A percentile compares a stretch with the other conserved stretches of the same genome.
phyloP scores from a whole-genome alignment of 1,140 invertebrate genomes.

The Drosophila erecta region DNA sequence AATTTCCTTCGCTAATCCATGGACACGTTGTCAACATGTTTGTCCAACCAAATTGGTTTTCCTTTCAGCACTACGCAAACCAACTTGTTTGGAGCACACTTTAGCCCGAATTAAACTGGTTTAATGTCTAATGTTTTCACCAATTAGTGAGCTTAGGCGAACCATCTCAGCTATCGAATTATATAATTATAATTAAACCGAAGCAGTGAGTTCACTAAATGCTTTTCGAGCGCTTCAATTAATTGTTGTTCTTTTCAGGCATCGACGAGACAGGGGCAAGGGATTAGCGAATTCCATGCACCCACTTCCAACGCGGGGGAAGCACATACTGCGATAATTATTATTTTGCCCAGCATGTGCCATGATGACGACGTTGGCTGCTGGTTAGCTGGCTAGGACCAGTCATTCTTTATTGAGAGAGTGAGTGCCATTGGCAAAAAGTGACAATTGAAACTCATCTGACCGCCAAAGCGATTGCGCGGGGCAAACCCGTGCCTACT shows the following conservation, averaged over 20 bases:
- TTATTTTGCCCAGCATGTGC: constrained; percentile 31
- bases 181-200: constrained; percentile 41
- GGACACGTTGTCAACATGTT: constrained; percentile 24
- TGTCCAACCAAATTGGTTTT: constrained; percentile 12
- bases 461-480: neutral
- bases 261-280: constrained; percentile 9
- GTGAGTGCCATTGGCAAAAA: constrained; percentile 19
- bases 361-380: constrained; percentile 13
- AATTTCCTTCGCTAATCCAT: constrained; percentile 39
- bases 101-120: constrained; percentile 38
- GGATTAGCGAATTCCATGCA: constrained; percentile 9
- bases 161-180: constrained; percentile 26
- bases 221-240: constrained; percentile 25
- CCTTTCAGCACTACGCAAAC: constrained; percentile 20
- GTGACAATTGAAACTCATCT: constrained; percentile 15
- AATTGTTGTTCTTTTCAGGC: constrained; percentile 25
- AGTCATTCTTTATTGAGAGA: constrained; percentile 42
- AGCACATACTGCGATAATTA: constrained; percentile 35
- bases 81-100: constrained; percentile 32
- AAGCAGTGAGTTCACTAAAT: constrained; percentile 36
- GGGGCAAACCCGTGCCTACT: constrained; percentile 25
- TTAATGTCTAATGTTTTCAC: constrained; percentile 41
- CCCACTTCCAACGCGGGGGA: constrained; percentile 15
- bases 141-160: constrained; percentile 32
- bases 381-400: constrained; percentile 11